phyloP scores from a whole-genome alignment of 2,888 invertebrate species.

The Thecophora atra region DNA sequence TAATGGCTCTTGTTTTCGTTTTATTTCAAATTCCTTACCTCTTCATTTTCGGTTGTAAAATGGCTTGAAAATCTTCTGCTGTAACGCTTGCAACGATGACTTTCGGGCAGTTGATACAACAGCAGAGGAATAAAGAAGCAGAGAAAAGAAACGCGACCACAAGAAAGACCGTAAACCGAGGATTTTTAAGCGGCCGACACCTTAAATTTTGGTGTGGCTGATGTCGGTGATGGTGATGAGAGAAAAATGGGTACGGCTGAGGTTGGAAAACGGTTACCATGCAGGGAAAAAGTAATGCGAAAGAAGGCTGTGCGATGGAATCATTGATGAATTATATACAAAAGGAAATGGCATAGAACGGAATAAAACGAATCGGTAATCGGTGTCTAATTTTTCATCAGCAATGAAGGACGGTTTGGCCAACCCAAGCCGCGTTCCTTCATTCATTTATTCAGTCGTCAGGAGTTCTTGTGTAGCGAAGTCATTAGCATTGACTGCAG shows the following conservation, averaged over 20 bases:
- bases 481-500: conserved; percentile 31
- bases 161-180: conserved; percentile 20
- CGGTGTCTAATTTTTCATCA: no score
- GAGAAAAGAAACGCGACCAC: not conserved
- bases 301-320: no score
- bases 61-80: not conserved
- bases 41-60: conserved; percentile 2
- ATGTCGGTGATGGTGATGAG: not conserved
- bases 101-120: not conserved
- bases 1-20: not conserved
- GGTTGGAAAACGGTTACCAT: no score
- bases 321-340: no score
- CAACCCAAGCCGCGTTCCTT: not conserved
- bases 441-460: conserved; percentile 17
- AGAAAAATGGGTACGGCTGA: no score
- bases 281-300: no score
- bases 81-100: conserved; percentile 13
- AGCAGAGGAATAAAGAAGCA: not conserved
- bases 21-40: not conserved
- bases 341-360: no score
- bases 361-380: no score
- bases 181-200: not conserved
- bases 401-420: no score
- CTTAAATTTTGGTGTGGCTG: not conserved
- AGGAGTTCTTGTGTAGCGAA: conserved; percentile 16